These are phyloP conservation scores for Macrophya alboannulata DNA, from an alignment of 2,888 invertebrate genomes.

Conservation along the genomic window DNA sequence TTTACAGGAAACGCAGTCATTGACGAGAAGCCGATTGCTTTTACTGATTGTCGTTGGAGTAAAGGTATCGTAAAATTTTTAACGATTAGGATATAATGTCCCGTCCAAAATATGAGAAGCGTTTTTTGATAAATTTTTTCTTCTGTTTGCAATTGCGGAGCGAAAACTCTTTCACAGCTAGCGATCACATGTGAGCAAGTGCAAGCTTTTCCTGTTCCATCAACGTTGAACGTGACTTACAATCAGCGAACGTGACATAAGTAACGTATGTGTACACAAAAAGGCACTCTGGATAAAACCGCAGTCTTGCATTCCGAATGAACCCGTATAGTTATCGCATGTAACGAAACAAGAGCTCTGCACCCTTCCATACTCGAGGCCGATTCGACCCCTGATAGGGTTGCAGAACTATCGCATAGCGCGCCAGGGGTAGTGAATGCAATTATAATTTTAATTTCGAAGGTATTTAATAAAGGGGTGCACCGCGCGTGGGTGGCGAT, in stretches of 20 bases:
- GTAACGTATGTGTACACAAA: background rate
- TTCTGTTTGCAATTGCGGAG: too few relatives aligned
- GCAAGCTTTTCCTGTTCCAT: background rate
- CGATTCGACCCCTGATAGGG: slow-evolving; percentile 48
- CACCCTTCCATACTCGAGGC: background rate
- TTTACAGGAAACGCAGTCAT: too few relatives aligned
- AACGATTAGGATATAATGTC: too few relatives aligned
- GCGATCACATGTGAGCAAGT: background rate
- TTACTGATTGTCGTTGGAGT: background rate
- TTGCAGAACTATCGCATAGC: slow-evolving; percentile 54
- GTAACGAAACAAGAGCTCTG: slow-evolving; percentile 32
- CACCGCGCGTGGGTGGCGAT: slow-evolving; percentile 64
- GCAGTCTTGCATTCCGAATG: background rate
- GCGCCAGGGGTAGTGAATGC: slow-evolving; percentile 75
- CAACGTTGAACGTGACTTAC: background rate
- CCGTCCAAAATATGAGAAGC: background rate
- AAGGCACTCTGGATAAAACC: slow-evolving; percentile 11
- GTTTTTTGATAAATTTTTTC: too few relatives aligned
- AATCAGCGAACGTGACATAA: background rate
- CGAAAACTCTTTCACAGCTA: background rate
- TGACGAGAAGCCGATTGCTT: background rate
- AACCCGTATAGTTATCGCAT: slow-evolving; percentile 18
- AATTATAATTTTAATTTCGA: slow-evolving; percentile 80
- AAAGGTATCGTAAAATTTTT: too few relatives aligned
- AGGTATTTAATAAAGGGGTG: slow-evolving; percentile 80